Percentiles rank a stretch among this genome's conserved stretches.
These are phyloP conservation scores for Bellardia bayeri DNA, from an alignment of 2,888 invertebrate genomes.

Conservation along the genomic window DNA sequence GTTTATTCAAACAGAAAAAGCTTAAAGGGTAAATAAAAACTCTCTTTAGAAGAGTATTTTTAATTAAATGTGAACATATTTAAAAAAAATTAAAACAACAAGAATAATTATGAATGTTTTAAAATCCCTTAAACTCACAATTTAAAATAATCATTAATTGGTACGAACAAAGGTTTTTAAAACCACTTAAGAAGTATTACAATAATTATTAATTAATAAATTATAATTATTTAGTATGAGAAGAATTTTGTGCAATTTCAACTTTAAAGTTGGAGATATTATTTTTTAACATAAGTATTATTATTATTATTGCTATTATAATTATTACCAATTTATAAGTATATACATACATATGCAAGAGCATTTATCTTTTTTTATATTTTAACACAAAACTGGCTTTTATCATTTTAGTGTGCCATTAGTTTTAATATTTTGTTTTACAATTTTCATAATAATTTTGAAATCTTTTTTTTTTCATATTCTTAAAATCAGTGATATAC, in stretches of 20 bases:
- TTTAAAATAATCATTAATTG: slow-evolving; percentile 40
- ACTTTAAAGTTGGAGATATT: slow-evolving; percentile 73
- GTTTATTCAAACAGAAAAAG: no score
- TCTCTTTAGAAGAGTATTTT: not conserved
- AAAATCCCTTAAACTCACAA: slow-evolving; percentile 13
- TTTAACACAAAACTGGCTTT: slow-evolving; percentile 16
- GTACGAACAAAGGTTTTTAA: slow-evolving; percentile 74
- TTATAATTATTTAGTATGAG: slow-evolving; percentile 43
- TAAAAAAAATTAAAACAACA: slow-evolving; percentile 9
- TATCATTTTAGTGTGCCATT: slow-evolving; percentile 53
- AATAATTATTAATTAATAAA: slow-evolving; percentile 39
- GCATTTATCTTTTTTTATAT: slow-evolving; percentile 14
- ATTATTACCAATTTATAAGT: not conserved
- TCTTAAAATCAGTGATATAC: slow-evolving; percentile 54
- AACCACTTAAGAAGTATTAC: slow-evolving; percentile 69
- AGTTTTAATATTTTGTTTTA: slow-evolving; percentile 18
- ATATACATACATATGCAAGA: slow-evolving; percentile 4
- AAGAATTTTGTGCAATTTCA: slow-evolving; percentile 75
- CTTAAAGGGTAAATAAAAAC: not conserved
- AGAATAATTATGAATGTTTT: slow-evolving; percentile 44
- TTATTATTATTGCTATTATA: not conserved
- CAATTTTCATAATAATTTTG: slow-evolving; percentile 10
- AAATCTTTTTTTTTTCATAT: slow-evolving; percentile 27
- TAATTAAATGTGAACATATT: slow-evolving; percentile 49
- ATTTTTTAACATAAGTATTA: slow-evolving; percentile 49